Evolutionary conservation across 2,797 vertebrate genomes (phyloP).

Genomic region (Chloroceryle inda): DNA sequence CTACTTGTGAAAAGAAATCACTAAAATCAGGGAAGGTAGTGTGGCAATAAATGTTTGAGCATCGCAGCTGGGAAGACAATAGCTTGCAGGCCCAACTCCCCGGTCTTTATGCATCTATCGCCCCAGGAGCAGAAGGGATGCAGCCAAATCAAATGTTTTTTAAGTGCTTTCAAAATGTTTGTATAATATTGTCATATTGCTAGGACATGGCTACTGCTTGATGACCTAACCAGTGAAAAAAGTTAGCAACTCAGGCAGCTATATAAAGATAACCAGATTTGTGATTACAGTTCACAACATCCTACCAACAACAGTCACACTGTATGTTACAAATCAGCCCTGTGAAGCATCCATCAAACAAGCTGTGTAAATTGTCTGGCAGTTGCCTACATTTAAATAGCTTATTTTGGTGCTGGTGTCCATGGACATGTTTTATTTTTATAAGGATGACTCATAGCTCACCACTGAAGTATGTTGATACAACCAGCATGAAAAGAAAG

Average conservation of each 20-base stretch:
- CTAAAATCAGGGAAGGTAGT: neutral
- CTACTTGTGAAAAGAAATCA: neutral
- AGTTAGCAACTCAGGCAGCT: neutral
- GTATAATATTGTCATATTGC: neutral
- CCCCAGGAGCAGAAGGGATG: neutral
- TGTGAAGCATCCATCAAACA: neutral
- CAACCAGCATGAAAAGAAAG: slow-evolving; percentile 29
- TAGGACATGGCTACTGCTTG: neutral
- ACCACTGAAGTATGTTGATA: neutral
- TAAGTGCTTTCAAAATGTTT: neutral
- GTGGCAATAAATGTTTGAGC: neutral
- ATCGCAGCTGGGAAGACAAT: accelerated
- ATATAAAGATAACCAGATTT: neutral
- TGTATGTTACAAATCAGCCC: neutral
- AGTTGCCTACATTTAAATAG: neutral
- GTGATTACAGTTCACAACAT: neutral
- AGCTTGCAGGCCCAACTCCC: neutral
- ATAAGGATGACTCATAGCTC: neutral
- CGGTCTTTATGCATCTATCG: neutral
- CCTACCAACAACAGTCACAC: neutral
- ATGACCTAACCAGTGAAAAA: neutral
- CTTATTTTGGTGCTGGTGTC: neutral
- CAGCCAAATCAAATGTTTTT: neutral
- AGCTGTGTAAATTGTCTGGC: neutral
- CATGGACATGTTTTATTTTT: neutral